Conservation (phyloP, 2,888 invertebrate genomes). For the Coelopa pilipes region DNA sequence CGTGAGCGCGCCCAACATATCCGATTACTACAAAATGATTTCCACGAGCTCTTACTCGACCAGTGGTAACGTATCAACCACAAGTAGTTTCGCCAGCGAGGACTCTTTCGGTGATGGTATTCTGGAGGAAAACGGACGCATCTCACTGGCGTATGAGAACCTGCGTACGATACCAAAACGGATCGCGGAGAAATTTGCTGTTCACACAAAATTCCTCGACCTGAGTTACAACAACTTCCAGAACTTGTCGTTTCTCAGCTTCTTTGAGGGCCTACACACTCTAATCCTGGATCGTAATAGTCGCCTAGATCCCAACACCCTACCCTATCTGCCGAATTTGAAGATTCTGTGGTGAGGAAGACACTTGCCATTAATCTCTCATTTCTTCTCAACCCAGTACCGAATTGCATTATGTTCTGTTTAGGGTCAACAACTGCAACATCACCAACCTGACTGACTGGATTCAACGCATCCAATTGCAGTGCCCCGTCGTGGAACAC, state of each 20-base stretch:
- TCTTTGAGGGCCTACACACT: constrained; percentile 79
- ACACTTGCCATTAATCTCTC: neutral
- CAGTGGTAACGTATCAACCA: constrained; percentile 50
- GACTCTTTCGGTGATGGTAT: constrained; percentile 58
- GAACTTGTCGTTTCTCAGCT: constrained; percentile 77
- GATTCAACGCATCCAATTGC: constrained; percentile 75
- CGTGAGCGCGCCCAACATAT: constrained; percentile 43
- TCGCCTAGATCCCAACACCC: constrained; percentile 75
- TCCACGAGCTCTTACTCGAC: constrained; percentile 53
- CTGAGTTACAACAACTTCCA: constrained; percentile 81
- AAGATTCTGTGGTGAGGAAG: constrained; percentile 77
- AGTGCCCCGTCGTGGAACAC: constrained; percentile 79
- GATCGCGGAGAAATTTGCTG: constrained; percentile 73
- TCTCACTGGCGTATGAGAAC: constrained; percentile 78
- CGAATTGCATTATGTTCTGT: neutral
- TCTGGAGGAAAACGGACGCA: constrained; percentile 69
- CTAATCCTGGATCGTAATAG: constrained; percentile 85
- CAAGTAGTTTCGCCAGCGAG: constrained; percentile 55
- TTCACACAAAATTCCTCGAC: constrained; percentile 74
- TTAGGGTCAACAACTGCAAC: constrained; percentile 76
- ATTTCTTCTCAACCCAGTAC: too few species aligned
- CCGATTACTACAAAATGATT: constrained; percentile 55
- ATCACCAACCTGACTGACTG: constrained; percentile 76
- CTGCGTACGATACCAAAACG: constrained; percentile 74
- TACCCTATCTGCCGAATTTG: constrained; percentile 79